Conservation (phyloP, 2,888 invertebrate genomes). For the Rotaria magnacalcarata region DNA sequence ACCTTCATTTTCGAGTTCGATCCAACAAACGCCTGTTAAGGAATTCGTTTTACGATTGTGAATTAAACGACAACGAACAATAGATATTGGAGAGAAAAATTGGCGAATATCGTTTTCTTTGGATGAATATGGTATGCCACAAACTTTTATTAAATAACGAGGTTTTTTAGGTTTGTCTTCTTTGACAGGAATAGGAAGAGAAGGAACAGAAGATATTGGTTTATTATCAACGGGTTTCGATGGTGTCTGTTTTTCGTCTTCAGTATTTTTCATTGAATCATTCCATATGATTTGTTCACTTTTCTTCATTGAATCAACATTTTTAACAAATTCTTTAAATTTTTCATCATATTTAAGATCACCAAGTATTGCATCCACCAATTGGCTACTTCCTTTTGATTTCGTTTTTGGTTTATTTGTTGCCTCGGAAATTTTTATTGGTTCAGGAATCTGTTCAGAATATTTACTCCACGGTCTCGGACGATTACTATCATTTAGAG, state of each 20-base stretch:
- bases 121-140: background rate
- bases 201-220: background rate
- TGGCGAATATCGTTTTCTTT: conserved; percentile 22
- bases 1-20: conserved; percentile 7
- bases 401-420: conserved; percentile 48
- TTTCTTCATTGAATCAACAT: conserved; percentile 66
- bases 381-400: conserved; percentile 45
- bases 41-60: background rate
- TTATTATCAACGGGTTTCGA: background rate
- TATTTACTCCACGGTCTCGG: conserved; percentile 90
- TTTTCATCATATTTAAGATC: conserved; percentile 61
- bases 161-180: background rate
- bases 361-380: conserved; percentile 48
- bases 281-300: conserved; percentile 44
- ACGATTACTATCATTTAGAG: conserved; percentile 63
- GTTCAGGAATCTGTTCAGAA: conserved; percentile 66
- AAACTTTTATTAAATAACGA: conserved; percentile 14
- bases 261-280: conserved; percentile 70
- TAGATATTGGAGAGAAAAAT: background rate
- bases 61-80: background rate
- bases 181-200: too few relatives aligned
- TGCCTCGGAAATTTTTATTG: conserved; percentile 48
- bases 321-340: conserved; percentile 77
- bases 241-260: conserved; percentile 47
- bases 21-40: background rate